Percentiles rank a stretch among this genome's conserved stretches.
Conservation (phyloP, 2,888 invertebrate genomes). For the Acleris sparsana region DNA sequence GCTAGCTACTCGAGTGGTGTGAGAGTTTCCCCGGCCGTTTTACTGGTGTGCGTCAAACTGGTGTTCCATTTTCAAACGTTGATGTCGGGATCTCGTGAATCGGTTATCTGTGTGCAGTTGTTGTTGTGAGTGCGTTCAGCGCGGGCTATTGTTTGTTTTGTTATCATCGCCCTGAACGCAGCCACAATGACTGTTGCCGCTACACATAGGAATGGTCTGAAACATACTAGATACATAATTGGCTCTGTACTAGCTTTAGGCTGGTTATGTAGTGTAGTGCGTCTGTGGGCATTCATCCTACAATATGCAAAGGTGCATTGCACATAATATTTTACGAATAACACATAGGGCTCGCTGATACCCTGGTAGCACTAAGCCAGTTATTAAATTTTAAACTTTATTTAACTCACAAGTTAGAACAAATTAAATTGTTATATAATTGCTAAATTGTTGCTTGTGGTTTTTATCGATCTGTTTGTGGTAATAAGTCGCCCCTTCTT, state of each 20-base stretch:
- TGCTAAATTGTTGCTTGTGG: no score
- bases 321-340: slow-evolving; percentile 7
- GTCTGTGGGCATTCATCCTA: slow-evolving; percentile 25
- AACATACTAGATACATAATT: slow-evolving; percentile 29
- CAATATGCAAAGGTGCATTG: slow-evolving; percentile 12
- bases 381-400: no score
- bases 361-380: no score
- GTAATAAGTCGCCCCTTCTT: slow-evolving; percentile 13
- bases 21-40: slow-evolving; percentile 66
- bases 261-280: slow-evolving; percentile 14
- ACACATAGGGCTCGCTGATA: no score
- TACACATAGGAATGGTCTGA: slow-evolving; percentile 17
- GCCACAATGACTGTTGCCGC: slow-evolving; percentile 33
- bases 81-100: slow-evolving; percentile 75
- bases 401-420: no score
- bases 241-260: slow-evolving; percentile 11
- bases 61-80: slow-evolving; percentile 70
- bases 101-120: slow-evolving; percentile 68
- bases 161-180: slow-evolving; percentile 63
- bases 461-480: neutral
- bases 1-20: slow-evolving; percentile 52
- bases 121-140: slow-evolving; percentile 62
- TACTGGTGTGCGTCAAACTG: slow-evolving; percentile 55
- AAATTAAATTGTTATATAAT: no score
- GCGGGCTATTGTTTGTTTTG: slow-evolving; percentile 75